phyloP scores from a whole-genome alignment of 2,113 vertebrate genomes.

The Tragelaphus buxtoni region DNA sequence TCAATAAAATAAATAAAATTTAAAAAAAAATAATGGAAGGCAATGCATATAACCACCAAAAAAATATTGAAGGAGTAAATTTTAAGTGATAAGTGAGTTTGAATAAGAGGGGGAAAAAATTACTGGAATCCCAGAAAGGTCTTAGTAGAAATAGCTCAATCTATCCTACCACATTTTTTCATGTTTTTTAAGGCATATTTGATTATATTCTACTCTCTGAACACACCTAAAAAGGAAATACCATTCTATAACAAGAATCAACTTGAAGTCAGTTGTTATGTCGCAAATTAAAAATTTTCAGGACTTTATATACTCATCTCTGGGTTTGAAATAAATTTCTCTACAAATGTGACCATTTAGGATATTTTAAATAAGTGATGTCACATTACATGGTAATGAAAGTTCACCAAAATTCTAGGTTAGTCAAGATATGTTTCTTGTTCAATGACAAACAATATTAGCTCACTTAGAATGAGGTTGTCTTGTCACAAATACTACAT shows the following conservation, averaged over 20 bases:
- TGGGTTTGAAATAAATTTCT: not conserved
- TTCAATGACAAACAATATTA: not conserved
- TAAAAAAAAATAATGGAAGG: not conserved
- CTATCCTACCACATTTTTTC: not conserved
- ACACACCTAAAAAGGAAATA: not conserved
- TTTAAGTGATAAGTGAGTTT: not conserved
- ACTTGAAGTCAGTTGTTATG: not conserved
- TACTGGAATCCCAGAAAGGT: not conserved
- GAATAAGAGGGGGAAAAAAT: not conserved
- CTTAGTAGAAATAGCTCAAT: not conserved
- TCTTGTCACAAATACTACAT: not conserved
- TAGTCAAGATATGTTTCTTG: not conserved
- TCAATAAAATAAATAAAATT: not conserved
- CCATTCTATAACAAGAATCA: not conserved
- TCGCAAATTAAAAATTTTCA: not conserved
- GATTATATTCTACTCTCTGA: not conserved
- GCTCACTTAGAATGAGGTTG: not conserved
- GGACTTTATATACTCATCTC: not conserved
- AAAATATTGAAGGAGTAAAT: not conserved
- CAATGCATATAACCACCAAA: not conserved
- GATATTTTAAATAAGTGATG: constrained; percentile 1
- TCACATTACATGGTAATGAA: not conserved
- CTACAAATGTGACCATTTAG: not conserved
- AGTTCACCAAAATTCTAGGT: not conserved
- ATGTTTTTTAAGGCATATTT: not conserved